These are phyloP conservation scores for Caradrina clavipalpis DNA, from an alignment of 2,888 invertebrate genomes.

Conservation along the genomic window DNA sequence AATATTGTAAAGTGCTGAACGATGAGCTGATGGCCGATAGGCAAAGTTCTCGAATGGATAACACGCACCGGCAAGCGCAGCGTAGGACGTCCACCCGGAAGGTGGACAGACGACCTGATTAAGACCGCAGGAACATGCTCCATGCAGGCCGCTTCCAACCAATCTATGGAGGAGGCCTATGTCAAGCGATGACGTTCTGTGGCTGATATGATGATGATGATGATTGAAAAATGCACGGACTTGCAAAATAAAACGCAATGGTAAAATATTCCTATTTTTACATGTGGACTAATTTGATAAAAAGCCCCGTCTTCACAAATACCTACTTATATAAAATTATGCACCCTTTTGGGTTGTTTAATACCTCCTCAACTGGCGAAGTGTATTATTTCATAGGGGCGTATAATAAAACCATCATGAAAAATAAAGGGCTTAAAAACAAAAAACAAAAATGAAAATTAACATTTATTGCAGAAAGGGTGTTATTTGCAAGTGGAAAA, in stretches of 20 bases:
- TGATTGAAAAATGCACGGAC: neutral
- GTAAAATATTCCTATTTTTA: neutral
- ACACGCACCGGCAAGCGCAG: too few species aligned
- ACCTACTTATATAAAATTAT: slow-evolving; percentile 26
- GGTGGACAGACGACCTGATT: too few species aligned
- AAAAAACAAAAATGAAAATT: slow-evolving; percentile 36
- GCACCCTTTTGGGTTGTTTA: slow-evolving; percentile 34
- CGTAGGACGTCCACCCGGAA: too few species aligned
- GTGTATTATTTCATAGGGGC: slow-evolving; percentile 33
- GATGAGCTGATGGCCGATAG: too few species aligned
- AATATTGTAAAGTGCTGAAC: too few species aligned
- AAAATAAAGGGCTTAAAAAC: slow-evolving; percentile 28
- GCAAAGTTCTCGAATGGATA: too few species aligned
- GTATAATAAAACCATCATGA: slow-evolving; percentile 42
- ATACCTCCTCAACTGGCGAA: slow-evolving; percentile 16
- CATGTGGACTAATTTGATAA: neutral
- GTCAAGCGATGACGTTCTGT: too few species aligned
- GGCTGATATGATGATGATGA: too few species aligned
- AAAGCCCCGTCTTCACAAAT: neutral
- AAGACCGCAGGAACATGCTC: too few species aligned
- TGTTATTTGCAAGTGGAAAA: slow-evolving; percentile 16
- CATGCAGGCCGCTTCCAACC: too few species aligned
- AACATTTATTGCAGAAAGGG: slow-evolving; percentile 33
- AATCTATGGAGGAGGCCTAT: too few species aligned
- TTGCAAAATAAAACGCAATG: neutral